Evolutionary conservation across 2,113 vertebrate genomes (phyloP).

Genomic region (Bothrops jararaca): DNA sequence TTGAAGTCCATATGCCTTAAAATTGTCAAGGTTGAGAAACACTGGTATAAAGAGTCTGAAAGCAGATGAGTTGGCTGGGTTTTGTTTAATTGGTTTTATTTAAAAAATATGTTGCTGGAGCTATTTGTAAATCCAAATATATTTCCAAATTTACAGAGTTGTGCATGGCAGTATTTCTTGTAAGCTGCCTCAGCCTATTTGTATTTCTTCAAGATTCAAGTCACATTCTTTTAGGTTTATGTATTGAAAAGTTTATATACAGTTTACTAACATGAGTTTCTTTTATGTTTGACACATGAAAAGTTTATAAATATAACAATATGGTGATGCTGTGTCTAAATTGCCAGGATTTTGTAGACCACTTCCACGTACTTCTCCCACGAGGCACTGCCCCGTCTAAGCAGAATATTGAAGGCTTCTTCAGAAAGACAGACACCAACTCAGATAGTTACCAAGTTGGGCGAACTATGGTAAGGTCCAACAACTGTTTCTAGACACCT

Average conservation of each 20-base stretch:
- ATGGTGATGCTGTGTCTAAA: slow-evolving; percentile 1
- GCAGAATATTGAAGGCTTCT: slow-evolving; percentile 81
- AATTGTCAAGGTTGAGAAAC: too few species aligned
- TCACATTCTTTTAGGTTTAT: not conserved
- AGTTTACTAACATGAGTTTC: not conserved
- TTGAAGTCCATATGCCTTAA: too few species aligned
- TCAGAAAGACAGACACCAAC: slow-evolving; percentile 77
- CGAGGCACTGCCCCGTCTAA: slow-evolving; percentile 75
- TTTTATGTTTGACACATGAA: not conserved
- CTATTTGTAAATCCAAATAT: rapidly evolving
- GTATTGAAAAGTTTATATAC: not conserved
- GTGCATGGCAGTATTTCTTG: not conserved
- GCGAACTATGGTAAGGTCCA: slow-evolving; percentile 84
- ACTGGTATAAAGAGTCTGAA: not conserved
- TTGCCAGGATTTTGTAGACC: slow-evolving; percentile 87
- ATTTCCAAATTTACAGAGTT: not conserved
- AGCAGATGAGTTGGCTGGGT: not conserved
- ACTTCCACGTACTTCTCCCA: slow-evolving; percentile 88
- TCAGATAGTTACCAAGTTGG: slow-evolving; percentile 92
- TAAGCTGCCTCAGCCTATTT: not conserved
- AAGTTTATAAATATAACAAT: slow-evolving; percentile 16
- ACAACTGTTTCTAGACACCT: not conserved
- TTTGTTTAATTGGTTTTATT: not conserved
- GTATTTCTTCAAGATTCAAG: not conserved
- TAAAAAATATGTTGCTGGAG: not conserved